Conservation (phyloP, 2,113 vertebrate species). For the Tachycineta bicolor region DNA sequence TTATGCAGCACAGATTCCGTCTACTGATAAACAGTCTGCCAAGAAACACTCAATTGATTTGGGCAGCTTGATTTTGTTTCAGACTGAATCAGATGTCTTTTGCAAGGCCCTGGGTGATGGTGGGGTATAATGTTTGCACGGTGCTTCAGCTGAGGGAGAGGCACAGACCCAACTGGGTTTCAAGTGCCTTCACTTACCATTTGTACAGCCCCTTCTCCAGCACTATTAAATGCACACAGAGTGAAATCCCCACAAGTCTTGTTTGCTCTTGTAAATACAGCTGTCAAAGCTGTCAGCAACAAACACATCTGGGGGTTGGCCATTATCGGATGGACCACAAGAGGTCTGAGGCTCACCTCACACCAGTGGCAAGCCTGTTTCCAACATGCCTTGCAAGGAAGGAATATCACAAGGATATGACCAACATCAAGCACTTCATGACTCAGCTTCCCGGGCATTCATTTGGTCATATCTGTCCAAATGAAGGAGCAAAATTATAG, state of each 20-base stretch:
- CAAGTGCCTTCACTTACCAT: background rate
- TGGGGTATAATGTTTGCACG: background rate
- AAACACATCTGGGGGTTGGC: background rate
- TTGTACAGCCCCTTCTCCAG: background rate
- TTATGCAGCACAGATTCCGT: constrained; percentile 6
- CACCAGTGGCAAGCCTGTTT: background rate
- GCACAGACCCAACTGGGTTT: background rate
- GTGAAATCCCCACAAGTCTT: background rate
- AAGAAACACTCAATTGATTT: background rate
- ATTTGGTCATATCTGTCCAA: background rate
- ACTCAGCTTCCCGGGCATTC: background rate
- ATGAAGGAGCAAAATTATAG: background rate
- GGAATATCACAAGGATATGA: background rate
- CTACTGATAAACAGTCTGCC: background rate
- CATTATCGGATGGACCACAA: background rate
- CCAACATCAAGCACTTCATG: background rate
- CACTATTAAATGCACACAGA: background rate
- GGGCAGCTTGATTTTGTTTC: background rate
- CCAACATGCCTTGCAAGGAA: background rate
- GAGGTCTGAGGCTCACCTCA: background rate
- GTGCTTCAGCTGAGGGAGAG: background rate
- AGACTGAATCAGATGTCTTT: background rate
- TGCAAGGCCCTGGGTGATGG: background rate
- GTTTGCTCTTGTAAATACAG: background rate
- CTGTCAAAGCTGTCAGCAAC: background rate